Evolutionary conservation across 2,113 vertebrate species (phyloP).

Genomic region (Oryzias melastigma): DNA sequence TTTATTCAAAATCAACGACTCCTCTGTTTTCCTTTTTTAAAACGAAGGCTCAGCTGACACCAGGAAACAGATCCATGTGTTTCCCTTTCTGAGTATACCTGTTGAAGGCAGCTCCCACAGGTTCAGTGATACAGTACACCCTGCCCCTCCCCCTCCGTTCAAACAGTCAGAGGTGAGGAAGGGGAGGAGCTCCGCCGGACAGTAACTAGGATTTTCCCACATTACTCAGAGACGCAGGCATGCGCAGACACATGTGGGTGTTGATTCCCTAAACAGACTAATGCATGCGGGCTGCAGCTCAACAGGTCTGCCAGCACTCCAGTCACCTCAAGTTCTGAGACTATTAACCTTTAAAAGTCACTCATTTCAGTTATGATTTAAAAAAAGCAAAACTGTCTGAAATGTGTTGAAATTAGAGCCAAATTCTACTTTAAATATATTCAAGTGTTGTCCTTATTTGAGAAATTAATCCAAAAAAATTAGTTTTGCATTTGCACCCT

Average conservation of each 20-base stretch:
- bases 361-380: too few relatives aligned
- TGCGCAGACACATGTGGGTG: slow-evolving; percentile 33
- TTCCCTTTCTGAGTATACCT: slow-evolving; percentile 60
- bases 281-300: slow-evolving; percentile 18
- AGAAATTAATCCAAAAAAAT: too few relatives aligned
- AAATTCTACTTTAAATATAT: too few relatives aligned
- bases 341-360: slow-evolving; percentile 8
- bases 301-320: slow-evolving; percentile 52
- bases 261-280: slow-evolving; percentile 24
- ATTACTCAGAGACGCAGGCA: slow-evolving; percentile 48
- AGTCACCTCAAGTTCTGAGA: slow-evolving; percentile 22
- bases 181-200: slow-evolving; percentile 39
- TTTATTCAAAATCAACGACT: slow-evolving; percentile 8
- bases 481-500: too few relatives aligned
- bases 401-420: too few relatives aligned
- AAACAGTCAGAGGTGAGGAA: slow-evolving; percentile 39
- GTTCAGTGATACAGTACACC: slow-evolving; percentile 37
- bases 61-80: slow-evolving; percentile 52
- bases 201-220: slow-evolving; percentile 58
- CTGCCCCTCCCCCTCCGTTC: slow-evolving; percentile 43
- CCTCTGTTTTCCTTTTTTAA: not conserved
- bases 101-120: slow-evolving; percentile 60
- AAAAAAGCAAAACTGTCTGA: too few relatives aligned
- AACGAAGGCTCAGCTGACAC: slow-evolving; percentile 18
- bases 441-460: too few relatives aligned